A percentile compares a stretch with the other conserved stretches of the same genome.
Conservation (phyloP, 2,888 invertebrate genomes). For the Diarsia rubi region DNA sequence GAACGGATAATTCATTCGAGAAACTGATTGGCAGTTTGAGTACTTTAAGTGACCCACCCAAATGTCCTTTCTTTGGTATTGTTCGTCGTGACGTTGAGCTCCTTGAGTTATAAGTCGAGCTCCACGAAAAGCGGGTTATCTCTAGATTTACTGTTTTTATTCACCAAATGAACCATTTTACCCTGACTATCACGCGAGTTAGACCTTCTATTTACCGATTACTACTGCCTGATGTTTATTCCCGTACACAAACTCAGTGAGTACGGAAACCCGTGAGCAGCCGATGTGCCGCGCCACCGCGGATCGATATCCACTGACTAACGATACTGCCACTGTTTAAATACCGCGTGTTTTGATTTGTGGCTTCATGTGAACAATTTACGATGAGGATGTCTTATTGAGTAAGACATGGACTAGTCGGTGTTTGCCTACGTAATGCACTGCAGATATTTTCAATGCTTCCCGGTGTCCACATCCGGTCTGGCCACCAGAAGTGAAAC, state of each 20-base stretch:
- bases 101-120: too few species aligned
- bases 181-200: neutral
- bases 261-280: slow-evolving; percentile 7
- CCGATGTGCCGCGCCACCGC: neutral
- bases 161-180: neutral
- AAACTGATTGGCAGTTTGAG: too few species aligned
- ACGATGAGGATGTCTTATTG: neutral
- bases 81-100: too few species aligned
- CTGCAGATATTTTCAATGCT: neutral
- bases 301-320: slow-evolving; percentile 39
- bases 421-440: neutral
- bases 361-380: slow-evolving; percentile 15
- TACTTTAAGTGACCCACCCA: too few species aligned
- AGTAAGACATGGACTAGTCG: neutral
- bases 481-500: too few species aligned
- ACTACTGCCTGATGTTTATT: neutral
- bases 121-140: too few species aligned
- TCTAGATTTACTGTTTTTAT: neutral
- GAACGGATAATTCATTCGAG: too few species aligned
- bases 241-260: slow-evolving; percentile 23
- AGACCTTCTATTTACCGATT: slow-evolving; percentile 4
- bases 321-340: slow-evolving; percentile 20
- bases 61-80: too few species aligned
- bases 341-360: slow-evolving; percentile 34
- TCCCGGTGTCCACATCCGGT: too few species aligned